Percentiles rank a stretch among this genome's conserved stretches.
These are phyloP conservation scores for Heteractis magnifica DNA, from an alignment of 92 coral and sea anemone genomes.

Conservation along the genomic window DNA sequence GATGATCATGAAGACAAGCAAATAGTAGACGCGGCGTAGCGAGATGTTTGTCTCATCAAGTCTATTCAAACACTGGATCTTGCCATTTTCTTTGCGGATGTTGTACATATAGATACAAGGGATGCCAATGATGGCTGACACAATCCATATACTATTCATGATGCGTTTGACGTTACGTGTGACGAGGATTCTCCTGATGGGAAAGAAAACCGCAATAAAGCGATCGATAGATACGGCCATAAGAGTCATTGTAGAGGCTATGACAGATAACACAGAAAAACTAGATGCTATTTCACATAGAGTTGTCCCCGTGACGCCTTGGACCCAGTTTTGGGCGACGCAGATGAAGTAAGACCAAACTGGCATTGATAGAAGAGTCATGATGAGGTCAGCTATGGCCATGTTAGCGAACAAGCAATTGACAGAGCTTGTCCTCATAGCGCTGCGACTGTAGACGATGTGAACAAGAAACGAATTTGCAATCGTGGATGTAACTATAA, in stretches of 20 bases:
- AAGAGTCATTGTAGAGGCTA: constrained; percentile 34
- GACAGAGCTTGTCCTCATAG: constrained; percentile 4
- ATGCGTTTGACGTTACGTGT: constrained; percentile 23
- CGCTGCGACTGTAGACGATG: constrained; percentile 17
- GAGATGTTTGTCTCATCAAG: constrained; percentile 3
- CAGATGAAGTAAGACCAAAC: constrained; percentile 47
- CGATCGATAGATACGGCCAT: constrained; percentile 29
- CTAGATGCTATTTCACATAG: constrained; percentile 34
- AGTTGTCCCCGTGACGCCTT: constrained; percentile 16
- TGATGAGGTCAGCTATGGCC: constrained; percentile 39
- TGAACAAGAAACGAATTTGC: constrained; percentile 30
- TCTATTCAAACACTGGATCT: constrained; percentile 24
- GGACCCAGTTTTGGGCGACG: constrained; percentile 18
- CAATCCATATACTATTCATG: constrained; percentile 14
- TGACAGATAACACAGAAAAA: constrained; percentile 16
- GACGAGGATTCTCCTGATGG: constrained; percentile 23
- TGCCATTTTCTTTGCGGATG: constrained; percentile 13
- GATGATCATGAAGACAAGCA: constrained; percentile 18
- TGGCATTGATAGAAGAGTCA: constrained; percentile 40
- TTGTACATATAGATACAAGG: constrained; percentile 27
- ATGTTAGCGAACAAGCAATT: constrained; percentile 36
- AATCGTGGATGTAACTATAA: constrained; percentile 25
- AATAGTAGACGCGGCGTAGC: constrained; percentile 32
- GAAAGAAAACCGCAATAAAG: constrained; percentile 32
- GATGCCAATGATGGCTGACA: constrained; percentile 22